These are phyloP conservation scores for Heliconius ismenius DNA, from an alignment of 2,888 invertebrate species.

Conservation along the genomic window DNA sequence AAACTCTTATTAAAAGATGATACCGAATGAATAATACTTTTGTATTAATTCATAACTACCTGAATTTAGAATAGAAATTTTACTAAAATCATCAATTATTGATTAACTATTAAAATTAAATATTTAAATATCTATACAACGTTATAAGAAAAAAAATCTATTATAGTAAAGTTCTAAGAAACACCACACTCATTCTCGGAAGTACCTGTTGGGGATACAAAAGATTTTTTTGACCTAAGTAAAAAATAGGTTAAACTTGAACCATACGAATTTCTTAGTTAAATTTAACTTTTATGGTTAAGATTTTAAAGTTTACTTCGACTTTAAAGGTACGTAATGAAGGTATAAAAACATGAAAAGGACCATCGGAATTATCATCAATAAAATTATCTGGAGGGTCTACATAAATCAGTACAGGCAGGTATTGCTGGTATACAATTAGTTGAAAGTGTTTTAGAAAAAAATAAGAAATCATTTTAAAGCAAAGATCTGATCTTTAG, in stretches of 20 bases:
- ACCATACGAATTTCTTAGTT: background rate
- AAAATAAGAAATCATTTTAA: background rate
- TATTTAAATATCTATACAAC: background rate
- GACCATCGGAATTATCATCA: constrained; percentile 35
- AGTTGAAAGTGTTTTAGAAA: constrained; percentile 11
- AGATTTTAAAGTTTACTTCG: background rate
- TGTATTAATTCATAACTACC: background rate
- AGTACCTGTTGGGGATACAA: constrained; percentile 46
- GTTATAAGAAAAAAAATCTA: constrained; percentile 32
- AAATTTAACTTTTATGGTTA: constrained; percentile 12
- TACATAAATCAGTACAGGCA: constrained; percentile 42
- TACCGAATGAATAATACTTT: background rate
- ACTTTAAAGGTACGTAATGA: background rate
- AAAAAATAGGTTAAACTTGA: constrained; percentile 16
- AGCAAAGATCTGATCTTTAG: background rate
- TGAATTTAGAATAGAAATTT: background rate
- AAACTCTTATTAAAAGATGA: no score
- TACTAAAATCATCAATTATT: background rate
- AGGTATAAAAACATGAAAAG: constrained; percentile 13
- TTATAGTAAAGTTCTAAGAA: constrained; percentile 61
- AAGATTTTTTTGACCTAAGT: constrained; percentile 26
- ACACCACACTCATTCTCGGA: constrained; percentile 58
- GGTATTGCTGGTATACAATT: constrained; percentile 16
- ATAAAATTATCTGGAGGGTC: constrained; percentile 38
- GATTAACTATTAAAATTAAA: background rate